Evolutionary conservation across 1,140 invertebrate genomes (phyloP).

Genomic region (Drosophila takahashii): DNA sequence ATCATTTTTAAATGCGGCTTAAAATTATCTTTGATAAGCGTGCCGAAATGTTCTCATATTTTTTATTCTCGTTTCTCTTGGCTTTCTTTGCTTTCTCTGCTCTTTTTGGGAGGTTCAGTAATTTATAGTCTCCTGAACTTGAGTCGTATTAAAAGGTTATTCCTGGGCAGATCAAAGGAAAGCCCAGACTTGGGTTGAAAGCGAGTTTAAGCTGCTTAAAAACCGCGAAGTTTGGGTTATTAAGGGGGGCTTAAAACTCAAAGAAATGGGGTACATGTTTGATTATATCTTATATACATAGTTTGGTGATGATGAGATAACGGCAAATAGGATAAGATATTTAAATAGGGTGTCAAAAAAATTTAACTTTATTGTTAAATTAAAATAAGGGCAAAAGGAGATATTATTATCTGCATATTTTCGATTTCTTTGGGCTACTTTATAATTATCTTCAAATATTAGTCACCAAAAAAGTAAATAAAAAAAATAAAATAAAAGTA

Average conservation of each 20-base stretch:
- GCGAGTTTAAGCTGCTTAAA: conserved; percentile 42
- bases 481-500: no score
- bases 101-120: conserved; percentile 53
- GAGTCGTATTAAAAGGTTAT: conserved; percentile 48
- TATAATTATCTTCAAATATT: no score
- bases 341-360: not conserved
- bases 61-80: conserved; percentile 3
- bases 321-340: not conserved
- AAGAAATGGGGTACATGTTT: not conserved
- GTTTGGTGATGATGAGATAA: conserved; percentile 9
- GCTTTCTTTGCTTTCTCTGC: conserved; percentile 4
- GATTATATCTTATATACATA: conserved; percentile 6
- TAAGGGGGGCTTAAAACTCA: conserved; percentile 1
- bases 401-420: not conserved
- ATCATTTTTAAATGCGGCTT: conserved; percentile 79
- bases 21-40: conserved; percentile 79
- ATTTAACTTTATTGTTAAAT: not conserved
- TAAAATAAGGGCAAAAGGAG: not conserved
- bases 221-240: conserved; percentile 22
- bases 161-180: conserved; percentile 34
- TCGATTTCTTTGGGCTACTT: no score
- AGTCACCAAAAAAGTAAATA: no score
- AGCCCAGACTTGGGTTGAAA: not conserved
- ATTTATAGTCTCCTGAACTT: conserved; percentile 47
- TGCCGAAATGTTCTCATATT: conserved; percentile 59